A percentile compares a stretch with the other conserved stretches of the same genome.
Evolutionary conservation across 2,888 invertebrate species (phyloP).

Genomic region (Callimorpha dominula): DNA sequence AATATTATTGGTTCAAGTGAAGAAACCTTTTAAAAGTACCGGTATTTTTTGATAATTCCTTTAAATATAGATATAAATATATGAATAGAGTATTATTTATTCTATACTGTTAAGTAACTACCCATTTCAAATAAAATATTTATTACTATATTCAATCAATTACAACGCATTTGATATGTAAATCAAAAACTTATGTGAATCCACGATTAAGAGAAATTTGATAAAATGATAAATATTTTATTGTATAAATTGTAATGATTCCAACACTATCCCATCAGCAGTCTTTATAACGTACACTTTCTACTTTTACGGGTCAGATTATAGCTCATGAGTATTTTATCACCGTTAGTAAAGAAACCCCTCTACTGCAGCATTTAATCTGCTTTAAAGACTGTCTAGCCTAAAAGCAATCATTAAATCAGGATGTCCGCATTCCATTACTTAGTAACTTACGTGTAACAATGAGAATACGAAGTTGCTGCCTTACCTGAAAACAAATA

Average conservation of each 20-base stretch:
- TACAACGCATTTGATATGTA: not conserved
- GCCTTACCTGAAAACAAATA: constrained; percentile 18
- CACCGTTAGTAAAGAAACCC: not conserved
- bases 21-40: too few species aligned
- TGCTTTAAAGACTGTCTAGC: constrained; percentile 10
- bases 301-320: not conserved
- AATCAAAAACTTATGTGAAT: not conserved
- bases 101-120: too few species aligned
- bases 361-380: constrained; percentile 14
- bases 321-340: constrained; percentile 10
- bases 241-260: not conserved
- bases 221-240: not conserved
- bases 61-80: too few species aligned
- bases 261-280: not conserved
- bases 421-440: constrained; percentile 6
- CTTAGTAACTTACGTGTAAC: not conserved
- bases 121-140: too few species aligned
- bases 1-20: too few species aligned
- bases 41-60: too few species aligned
- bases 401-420: constrained; percentile 16
- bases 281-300: not conserved
- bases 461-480: not conserved
- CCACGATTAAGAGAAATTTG: not conserved
- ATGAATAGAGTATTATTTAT: too few species aligned
- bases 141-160: too few species aligned